These are phyloP conservation scores for Danaus plexippus DNA, from an alignment of 1,140 invertebrate genomes.

Conservation along the genomic window DNA sequence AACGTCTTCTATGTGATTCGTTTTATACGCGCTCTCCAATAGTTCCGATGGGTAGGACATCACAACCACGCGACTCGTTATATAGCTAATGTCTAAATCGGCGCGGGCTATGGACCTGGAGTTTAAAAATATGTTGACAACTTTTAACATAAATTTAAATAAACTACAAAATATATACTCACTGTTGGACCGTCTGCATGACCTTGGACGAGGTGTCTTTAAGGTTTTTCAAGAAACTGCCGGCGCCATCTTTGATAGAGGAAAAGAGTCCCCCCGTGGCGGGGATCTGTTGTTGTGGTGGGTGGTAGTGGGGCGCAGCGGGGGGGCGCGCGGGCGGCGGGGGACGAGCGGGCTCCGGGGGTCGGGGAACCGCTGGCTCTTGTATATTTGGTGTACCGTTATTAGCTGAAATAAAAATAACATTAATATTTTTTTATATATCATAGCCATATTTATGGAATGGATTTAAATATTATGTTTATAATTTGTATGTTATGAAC, in stretches of 20 bases:
- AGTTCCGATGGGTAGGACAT: conserved; percentile 97
- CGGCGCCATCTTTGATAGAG: conserved; percentile 86
- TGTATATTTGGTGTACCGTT: conserved; percentile 39
- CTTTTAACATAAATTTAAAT: background rate
- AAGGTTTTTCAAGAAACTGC: conserved; percentile 91
- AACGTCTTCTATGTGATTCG: conserved; percentile 95
- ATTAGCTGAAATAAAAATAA: conserved; percentile 30
- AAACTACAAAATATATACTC: conserved; percentile 60
- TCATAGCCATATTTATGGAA: background rate
- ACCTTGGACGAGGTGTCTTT: conserved; percentile 97
- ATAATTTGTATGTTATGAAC: too few species aligned
- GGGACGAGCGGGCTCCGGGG: conserved; percentile 42
- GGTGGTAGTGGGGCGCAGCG: conserved; percentile 46
- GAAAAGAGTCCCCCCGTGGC: conserved; percentile 80
- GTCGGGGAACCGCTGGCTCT: conserved; percentile 38
- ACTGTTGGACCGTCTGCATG: conserved; percentile 96
- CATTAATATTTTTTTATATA: background rate
- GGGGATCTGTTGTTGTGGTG: conserved; percentile 51
- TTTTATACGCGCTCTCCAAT: conserved; percentile 92
- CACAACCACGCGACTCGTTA: conserved; percentile 89
- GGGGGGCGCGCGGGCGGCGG: conserved; percentile 47
- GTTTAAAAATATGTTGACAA: conserved; percentile 23
- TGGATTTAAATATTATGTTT: background rate
- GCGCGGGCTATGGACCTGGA: conserved; percentile 87
- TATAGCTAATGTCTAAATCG: conserved; percentile 91